Evolutionary conservation across 2,797 vertebrate species (phyloP).

Genomic region (Craterocephalus amniculus): DNA sequence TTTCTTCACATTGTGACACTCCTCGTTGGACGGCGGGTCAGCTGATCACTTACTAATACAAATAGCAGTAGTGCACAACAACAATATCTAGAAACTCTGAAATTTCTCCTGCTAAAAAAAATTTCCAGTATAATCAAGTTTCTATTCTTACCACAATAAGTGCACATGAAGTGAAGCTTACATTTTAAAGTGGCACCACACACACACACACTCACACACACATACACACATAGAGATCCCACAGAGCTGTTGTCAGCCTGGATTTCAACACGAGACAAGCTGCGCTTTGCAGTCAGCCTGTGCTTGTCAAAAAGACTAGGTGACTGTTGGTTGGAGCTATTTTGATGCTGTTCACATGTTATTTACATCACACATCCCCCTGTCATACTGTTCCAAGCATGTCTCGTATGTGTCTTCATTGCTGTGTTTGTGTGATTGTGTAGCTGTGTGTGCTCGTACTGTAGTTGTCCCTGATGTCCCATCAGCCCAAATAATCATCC

Average conservation of each 20-base stretch:
- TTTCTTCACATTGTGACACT: conserved; percentile 44
- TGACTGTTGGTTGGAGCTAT: conserved; percentile 64
- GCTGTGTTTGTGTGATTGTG: conserved; percentile 8
- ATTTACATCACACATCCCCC: conserved; percentile 70
- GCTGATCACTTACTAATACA: conserved; percentile 42
- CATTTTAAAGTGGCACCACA: conserved; percentile 42
- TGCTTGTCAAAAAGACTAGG: conserved; percentile 66
- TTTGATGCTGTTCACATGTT: conserved; percentile 72
- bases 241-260: conserved; percentile 57
- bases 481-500: conserved; percentile 74
- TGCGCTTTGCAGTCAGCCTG: conserved; percentile 57
- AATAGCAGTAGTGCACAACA: background rate
- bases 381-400: conserved; percentile 57
- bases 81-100: conserved; percentile 15
- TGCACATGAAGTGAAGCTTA: conserved; percentile 35
- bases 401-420: conserved; percentile 32
- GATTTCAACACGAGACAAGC: conserved; percentile 63
- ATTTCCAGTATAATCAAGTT: conserved; percentile 22
- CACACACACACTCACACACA: background rate
- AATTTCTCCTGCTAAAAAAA: conserved; percentile 36
- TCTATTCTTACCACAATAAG: conserved; percentile 30
- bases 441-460: conserved; percentile 24
- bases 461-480: conserved; percentile 61
- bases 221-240: conserved; percentile 19
- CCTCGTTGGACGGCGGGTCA: conserved; percentile 15